Conservation (phyloP, 1,140 invertebrate genomes). For the Sipha flava region DNA sequence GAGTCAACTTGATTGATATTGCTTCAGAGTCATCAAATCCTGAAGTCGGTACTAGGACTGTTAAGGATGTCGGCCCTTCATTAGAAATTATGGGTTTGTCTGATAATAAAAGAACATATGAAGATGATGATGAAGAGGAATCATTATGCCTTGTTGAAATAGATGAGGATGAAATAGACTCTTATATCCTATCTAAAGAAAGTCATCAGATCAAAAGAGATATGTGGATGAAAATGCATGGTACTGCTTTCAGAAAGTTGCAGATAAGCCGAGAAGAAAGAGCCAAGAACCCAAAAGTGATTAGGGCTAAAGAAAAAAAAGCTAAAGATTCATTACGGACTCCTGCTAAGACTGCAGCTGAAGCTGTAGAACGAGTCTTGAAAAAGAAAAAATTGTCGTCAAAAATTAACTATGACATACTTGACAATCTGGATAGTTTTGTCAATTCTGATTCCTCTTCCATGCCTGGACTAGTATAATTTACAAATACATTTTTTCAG, state of each 20-base stretch:
- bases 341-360: conserved; percentile 48
- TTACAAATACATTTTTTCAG: background rate
- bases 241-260: conserved; percentile 51
- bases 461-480: background rate
- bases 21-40: background rate
- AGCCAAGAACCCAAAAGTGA: conserved; percentile 13
- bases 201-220: conserved; percentile 70
- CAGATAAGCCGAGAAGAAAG: conserved; percentile 28
- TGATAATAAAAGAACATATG: conserved; percentile 37
- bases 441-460: conserved; percentile 12
- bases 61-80: background rate
- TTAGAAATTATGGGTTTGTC: conserved; percentile 32
- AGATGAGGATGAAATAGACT: conserved; percentile 80
- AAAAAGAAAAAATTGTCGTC: conserved; percentile 89
- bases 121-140: conserved; percentile 43
- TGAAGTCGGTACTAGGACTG: background rate
- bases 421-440: conserved; percentile 63
- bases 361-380: conserved; percentile 90
- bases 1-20: background rate
- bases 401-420: conserved; percentile 96
- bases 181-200: conserved; percentile 72
- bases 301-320: conserved; percentile 20
- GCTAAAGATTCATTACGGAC: background rate
- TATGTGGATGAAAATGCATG: conserved; percentile 73
- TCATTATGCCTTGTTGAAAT: conserved; percentile 72